These are phyloP conservation scores for Geophilus truncorum DNA, from an alignment of 2,888 invertebrate genomes.

Conservation along the genomic window DNA sequence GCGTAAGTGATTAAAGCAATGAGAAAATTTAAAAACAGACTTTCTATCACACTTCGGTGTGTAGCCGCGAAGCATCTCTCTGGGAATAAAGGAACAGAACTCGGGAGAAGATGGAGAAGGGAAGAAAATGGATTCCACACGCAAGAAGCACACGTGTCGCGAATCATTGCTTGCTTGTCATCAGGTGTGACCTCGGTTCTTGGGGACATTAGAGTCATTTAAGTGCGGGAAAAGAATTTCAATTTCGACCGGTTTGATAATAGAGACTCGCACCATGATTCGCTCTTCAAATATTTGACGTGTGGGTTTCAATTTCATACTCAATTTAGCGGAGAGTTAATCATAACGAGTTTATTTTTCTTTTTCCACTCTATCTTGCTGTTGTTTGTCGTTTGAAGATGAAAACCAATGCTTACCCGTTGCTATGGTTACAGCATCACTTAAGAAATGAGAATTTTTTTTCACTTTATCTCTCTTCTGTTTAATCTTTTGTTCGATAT, in stretches of 20 bases:
- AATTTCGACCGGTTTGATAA: background rate
- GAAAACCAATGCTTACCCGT: background rate
- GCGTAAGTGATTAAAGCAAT: no score
- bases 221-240: background rate
- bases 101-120: background rate
- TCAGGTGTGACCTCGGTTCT: conserved; percentile 11
- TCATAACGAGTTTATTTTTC: background rate
- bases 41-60: no score
- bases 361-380: conserved; percentile 21
- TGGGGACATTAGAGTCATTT: background rate
- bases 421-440: background rate
- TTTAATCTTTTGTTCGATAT: background rate
- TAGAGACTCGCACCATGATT: background rate
- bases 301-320: background rate
- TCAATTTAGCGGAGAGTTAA: background rate
- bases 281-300: background rate
- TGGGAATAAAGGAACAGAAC: background rate
- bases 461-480: background rate
- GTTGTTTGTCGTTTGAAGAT: conserved; percentile 25
- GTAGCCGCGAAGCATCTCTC: background rate
- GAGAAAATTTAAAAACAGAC: no score
- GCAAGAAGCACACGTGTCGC: background rate
- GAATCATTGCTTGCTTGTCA: background rate
- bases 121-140: background rate
- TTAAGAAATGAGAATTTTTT: background rate